Base-by-base conservation (phyloP, 2,888 invertebrate genomes). In the Amphipyra berbera region DNA sequence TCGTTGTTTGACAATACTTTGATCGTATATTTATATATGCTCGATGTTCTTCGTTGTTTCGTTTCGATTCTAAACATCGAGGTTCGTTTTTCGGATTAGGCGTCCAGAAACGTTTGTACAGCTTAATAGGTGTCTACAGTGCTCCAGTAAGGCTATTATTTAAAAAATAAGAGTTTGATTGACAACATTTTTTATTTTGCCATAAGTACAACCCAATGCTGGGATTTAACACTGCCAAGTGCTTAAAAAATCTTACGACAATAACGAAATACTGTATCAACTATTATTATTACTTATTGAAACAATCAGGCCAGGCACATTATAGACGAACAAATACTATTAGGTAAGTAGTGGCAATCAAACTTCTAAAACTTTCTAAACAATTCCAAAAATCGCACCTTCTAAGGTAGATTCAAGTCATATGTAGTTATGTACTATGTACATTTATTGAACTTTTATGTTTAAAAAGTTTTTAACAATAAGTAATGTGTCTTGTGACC, bases 381-480 rank as follows among this genome's bases (percentile, higher is more conserved):
- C 48, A 58, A 53, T 68, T 40, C 55, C 40, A 37, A 42, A 27
- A 42, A 30, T 27, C 27, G 46, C 42, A 40, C 13, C 42, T 57
- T 52, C 57, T 53, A 37, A 45, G 65, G 21, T 68, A 60, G 41
- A 50, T 73, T 53, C 13, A 45, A 54, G 53, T 59, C 9, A n/a
- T 52, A n/a, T 53, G 41, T 53, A 49, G 13, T 82, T 89, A 71
- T 89, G 87, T 89, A 88, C 87, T 88, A 81, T 88, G 89, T 90
- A 89, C 88, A 89, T 42, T 40, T 59, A 49, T 59, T 44, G 37
- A 35, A 44, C 41, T 84, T 71, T 78, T 42, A 65, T 68, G 48
- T 73, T 73, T 56, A 52, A 54, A 49, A 56, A 42, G 56, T 56
- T 66, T 73, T 72, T 49, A 60, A 66, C 53, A 21, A 21, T 21